Base-by-base conservation (phyloP, 1,140 invertebrate species). In the Drosophila santomea region DNA sequence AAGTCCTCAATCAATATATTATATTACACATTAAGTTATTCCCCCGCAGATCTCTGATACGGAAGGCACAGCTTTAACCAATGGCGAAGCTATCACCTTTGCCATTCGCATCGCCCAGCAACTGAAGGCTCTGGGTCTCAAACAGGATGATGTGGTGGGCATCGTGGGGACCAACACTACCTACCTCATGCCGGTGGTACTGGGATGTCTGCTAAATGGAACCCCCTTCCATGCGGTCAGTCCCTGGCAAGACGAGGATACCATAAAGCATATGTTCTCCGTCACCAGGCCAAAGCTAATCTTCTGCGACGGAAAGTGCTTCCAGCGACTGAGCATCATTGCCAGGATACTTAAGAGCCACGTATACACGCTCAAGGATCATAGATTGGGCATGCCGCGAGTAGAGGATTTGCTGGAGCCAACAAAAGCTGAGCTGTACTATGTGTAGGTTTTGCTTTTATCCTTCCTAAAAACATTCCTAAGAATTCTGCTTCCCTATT, bases 101-200 rank as follows among this genome's bases (percentile, higher is more conserved):
- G 91, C 72, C 57, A 90, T 92, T 44, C 84, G 91, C 20, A 86
- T 91, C 51, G 90, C 91, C 15, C 91, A 91, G 58, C 78, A 92
- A 14, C 59, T 92, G n/a, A 75, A 86, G 54, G 61, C 77, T 0
- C 41, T 91, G 60, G 74, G 80, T 0, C 54, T 92, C 28, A 74
- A 84, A n/a, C 88, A 90, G 54, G 88, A 86, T 45, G 88, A 91
- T 60, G 88, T 92, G n/a, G 85, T 92, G 15, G 91, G 91, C 20
- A 90, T 92, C 51, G 75, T 74, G 0, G 90, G 73, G 1, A 76
- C 72, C 10, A 92, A 92, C 39, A 88, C 88, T 38, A 91, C 91
- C 1, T 92, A 91, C 52, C 55, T 91, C 3, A 89, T 91, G 88
- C 91, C 91, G 0, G 68, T 92, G 8, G 85, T 92, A 11, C 60